Base-by-base conservation (phyloP, 2,888 invertebrate species). In the Poecilus cupreus region DNA sequence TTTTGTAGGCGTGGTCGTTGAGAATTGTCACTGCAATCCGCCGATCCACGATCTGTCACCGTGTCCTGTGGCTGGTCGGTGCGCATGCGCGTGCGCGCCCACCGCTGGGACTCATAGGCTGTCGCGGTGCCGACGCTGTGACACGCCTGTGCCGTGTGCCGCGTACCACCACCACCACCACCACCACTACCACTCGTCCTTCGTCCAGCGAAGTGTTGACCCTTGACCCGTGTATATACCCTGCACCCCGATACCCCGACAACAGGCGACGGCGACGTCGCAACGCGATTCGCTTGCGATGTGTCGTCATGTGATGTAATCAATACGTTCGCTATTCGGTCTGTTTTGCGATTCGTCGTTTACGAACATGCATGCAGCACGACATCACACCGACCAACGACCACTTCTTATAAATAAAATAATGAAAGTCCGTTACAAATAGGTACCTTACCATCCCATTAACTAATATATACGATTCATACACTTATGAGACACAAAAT, bases 11-110 rank as follows among this genome's bases (percentile, higher is more conserved):
- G 88, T 88, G 85, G 88, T 86, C 84, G 82, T 6, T 26, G 37
- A 85, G 86, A 89, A 88, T 88, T 89, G 89, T 89, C 89, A 88
- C 88, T 88, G 86, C n/a, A n/a, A n/a, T n/a, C n/a, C n/a, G n/a
- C n/a, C n/a, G n/a, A n/a, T 85, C 39, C 75, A 32, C 60, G 57
- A 32, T 18, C 32, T 88, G 89, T 89, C 88, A 87, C 88, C 88
- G 49, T 89, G 88, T 88, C 88, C 87, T 87, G 86, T 84, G 84
- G 84, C 85, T 84, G 8, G 60, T 4, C 3, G 16, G 0, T 85
- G 87, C 88, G 88, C 88, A 85, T 83, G 87, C 88, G 89, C 88
- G 86, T 86, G 89, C 89, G 88, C 86, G 84, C 83, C 51, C 86
- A 85, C 84, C 85, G 84, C 84, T 84, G 87, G 88, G 87, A 88